Base-by-base conservation (phyloP, 2,113 vertebrate species). In the Neodon shergylaensis region DNA sequence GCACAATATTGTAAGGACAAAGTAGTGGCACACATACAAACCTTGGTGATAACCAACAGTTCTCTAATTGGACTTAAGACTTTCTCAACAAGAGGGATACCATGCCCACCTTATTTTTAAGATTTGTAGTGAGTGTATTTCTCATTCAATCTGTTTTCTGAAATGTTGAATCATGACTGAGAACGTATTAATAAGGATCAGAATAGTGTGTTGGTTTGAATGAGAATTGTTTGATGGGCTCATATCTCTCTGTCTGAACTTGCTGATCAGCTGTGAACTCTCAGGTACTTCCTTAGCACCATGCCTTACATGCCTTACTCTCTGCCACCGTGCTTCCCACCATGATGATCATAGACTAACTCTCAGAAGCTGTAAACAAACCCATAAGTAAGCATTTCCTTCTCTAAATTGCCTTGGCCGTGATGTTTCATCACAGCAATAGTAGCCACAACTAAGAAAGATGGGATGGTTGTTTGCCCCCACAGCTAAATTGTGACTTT, bases 131-230 rank as follows among this genome's bases (percentile, higher is more conserved):
- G 22, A 88, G 78, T 79, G 5, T 79, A 90, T 79, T 68, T 87
- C 90, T 95, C 31, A 82, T 22, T 84, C 54, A 83, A 54, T 88
- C 74, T 88, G n/a, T 82, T 82, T 94, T 77, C 65, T 77, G 52
- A 91, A 70, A 10, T 61, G 9, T 26, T 91, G 61, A 92, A 33
- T 78, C 85, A 82, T 83, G 44, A 88, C 9, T 14, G 77, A 49
- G 7, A 4, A 42, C 66, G 58, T 26, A 66, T 65, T 65, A 79
- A 47, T 47, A 47, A 81, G 39, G 92, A 72, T 88, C 65, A 47
- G 39, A 17, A n/a, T 79, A 33, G 31, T 36, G 5, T 81, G 10
- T 12, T 54, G 78, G 19, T 52, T 58, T 81, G 33, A 81, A 81
- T 58, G 49, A 54, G 33, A 81, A 54, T 36, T 19, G 33, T 24